These are phyloP conservation scores for Rhopalosiphum nymphaeae DNA, from an alignment of 2,888 invertebrate genomes.

Conservation along the genomic window DNA sequence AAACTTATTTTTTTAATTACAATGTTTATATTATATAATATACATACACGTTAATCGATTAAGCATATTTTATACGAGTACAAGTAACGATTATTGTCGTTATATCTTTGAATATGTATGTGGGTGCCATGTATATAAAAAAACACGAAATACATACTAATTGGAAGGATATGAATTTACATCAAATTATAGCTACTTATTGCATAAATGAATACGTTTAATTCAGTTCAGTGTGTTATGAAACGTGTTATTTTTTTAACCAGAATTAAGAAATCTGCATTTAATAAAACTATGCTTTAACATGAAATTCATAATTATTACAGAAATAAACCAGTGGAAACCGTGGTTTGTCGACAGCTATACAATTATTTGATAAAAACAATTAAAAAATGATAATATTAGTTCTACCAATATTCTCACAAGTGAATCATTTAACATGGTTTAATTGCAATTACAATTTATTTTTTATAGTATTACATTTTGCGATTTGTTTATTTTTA, in stretches of 20 bases:
- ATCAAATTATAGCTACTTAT: not conserved
- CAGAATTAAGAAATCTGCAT: not conserved
- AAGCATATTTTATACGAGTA: not conserved
- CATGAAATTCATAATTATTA: too few relatives aligned
- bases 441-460: not conserved
- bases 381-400: not conserved
- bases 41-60: not conserved
- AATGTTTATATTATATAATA: not conserved
- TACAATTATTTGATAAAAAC: not conserved
- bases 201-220: not conserved
- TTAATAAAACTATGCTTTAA: not conserved
- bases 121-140: not conserved
- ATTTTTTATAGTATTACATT: not conserved
- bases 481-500: not conserved
- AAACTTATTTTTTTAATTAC: not conserved
- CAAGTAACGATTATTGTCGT: not conserved
- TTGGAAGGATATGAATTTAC: not conserved
- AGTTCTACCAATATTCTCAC: not conserved
- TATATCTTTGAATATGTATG: not conserved
- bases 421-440: not conserved
- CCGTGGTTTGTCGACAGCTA: not conserved
- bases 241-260: not conserved
- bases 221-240: not conserved
- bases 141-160: not conserved
- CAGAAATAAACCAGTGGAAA: not conserved